These are phyloP conservation scores for Torymus tubicola DNA, from an alignment of 2,888 invertebrate genomes.

Conservation along the genomic window DNA sequence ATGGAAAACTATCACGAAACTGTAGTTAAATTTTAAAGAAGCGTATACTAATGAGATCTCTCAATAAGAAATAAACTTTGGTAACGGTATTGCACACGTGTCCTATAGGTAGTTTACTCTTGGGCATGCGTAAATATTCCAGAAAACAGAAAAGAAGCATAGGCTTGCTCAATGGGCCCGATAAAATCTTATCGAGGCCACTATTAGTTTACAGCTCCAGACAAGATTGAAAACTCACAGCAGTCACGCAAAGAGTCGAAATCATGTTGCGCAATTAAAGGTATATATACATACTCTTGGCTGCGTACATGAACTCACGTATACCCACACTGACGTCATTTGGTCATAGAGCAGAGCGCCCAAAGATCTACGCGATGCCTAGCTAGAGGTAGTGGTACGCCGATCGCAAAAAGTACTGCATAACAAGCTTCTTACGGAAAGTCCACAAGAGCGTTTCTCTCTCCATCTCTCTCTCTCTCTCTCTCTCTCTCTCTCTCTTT, in stretches of 20 bases:
- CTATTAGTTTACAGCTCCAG: conserved; percentile 45
- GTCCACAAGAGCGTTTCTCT: too few relatives aligned
- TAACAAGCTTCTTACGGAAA: conserved; percentile 61
- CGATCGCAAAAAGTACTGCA: conserved; percentile 63
- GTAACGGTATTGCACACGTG: conserved; percentile 7
- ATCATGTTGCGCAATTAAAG: conserved; percentile 43
- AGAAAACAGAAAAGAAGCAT: conserved; percentile 42
- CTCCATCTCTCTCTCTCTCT: too few relatives aligned
- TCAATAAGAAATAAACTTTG: not conserved
- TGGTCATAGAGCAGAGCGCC: conserved; percentile 15
- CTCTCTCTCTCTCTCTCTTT: too few relatives aligned
- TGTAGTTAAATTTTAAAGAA: not conserved
- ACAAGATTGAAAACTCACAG: conserved; percentile 38
- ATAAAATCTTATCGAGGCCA: conserved; percentile 50
- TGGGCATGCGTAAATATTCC: not conserved
- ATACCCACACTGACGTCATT: conserved; percentile 25
- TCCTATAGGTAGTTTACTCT: not conserved
- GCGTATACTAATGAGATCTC: not conserved
- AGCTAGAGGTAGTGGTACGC: not conserved
- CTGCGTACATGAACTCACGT: not conserved
- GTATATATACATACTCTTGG: conserved; percentile 20
- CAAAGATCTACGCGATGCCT: conserved; percentile 42
- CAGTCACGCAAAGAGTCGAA: conserved; percentile 48
- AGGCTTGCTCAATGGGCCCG: conserved; percentile 37
- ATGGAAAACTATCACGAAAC: too few relatives aligned